These are phyloP conservation scores for Chloroclysta siterata DNA, from an alignment of 2,888 invertebrate species.

Conservation along the genomic window DNA sequence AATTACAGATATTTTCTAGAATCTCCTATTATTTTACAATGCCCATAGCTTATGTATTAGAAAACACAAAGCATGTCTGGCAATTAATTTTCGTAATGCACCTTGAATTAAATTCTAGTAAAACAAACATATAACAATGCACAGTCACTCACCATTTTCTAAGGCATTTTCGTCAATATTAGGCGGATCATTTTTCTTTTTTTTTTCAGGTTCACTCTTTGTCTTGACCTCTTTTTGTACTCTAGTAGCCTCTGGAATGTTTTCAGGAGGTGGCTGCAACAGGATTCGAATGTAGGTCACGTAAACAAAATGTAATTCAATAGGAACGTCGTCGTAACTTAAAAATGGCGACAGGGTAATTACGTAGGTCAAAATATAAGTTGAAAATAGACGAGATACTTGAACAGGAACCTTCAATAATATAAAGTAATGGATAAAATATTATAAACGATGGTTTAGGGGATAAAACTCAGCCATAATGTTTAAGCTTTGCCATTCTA, in stretches of 20 bases:
- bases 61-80: neutral
- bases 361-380: conserved; percentile 37
- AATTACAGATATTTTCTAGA: neutral
- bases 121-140: conserved; percentile 13
- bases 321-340: conserved; percentile 35
- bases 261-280: conserved; percentile 54
- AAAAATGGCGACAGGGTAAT: conserved; percentile 61
- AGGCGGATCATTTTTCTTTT: conserved; percentile 65
- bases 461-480: conserved; percentile 7
- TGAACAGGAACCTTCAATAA: conserved; percentile 7
- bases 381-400: conserved; percentile 11
- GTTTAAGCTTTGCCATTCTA: conserved; percentile 23
- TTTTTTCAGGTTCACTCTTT: conserved; percentile 49
- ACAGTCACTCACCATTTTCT: conserved; percentile 66
- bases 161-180: conserved; percentile 63
- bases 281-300: conserved; percentile 45
- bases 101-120: conserved; percentile 8
- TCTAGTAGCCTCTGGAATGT: conserved; percentile 50
- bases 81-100: neutral
- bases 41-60: neutral
- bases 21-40: neutral
- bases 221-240: conserved; percentile 52
- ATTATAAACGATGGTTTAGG: neutral
- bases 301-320: conserved; percentile 47
- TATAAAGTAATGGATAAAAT: neutral